Evolutionary conservation across 2,113 vertebrate genomes (phyloP).

Genomic region (Irena cyanogastra): DNA sequence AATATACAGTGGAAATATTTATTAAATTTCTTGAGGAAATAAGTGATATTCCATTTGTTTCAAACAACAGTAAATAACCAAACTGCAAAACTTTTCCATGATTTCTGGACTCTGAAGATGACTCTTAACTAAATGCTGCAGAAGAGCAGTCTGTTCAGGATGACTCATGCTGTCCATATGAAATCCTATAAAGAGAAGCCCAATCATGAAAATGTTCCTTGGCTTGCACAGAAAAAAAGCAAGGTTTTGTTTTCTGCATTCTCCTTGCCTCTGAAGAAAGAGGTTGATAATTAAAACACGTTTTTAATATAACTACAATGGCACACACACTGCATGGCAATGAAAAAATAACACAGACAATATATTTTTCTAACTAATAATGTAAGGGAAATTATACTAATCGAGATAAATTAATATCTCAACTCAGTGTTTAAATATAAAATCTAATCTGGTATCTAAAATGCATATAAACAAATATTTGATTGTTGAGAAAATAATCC

Average conservation of each 20-base stretch:
- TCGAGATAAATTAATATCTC: background rate
- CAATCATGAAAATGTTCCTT: background rate
- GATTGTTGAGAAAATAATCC: background rate
- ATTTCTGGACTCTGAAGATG: background rate
- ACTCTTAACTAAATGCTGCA: background rate
- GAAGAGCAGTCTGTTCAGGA: background rate
- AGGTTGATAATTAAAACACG: background rate
- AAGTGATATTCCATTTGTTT: background rate
- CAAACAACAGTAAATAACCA: background rate
- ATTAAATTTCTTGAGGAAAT: background rate
- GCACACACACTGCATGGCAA: background rate
- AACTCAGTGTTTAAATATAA: background rate
- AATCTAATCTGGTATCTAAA: background rate
- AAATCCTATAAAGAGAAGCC: background rate
- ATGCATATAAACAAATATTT: background rate
- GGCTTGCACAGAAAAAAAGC: background rate
- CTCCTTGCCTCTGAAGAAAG: background rate
- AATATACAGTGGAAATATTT: background rate
- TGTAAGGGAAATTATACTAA: background rate
- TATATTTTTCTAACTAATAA: background rate
- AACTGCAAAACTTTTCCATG: background rate
- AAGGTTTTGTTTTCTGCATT: background rate
- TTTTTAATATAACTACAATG: background rate
- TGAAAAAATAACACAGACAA: background rate
- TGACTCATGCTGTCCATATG: background rate